Conservation (phyloP, 2,113 vertebrate genomes). For the Pseudolaguvia tuberculata region DNA sequence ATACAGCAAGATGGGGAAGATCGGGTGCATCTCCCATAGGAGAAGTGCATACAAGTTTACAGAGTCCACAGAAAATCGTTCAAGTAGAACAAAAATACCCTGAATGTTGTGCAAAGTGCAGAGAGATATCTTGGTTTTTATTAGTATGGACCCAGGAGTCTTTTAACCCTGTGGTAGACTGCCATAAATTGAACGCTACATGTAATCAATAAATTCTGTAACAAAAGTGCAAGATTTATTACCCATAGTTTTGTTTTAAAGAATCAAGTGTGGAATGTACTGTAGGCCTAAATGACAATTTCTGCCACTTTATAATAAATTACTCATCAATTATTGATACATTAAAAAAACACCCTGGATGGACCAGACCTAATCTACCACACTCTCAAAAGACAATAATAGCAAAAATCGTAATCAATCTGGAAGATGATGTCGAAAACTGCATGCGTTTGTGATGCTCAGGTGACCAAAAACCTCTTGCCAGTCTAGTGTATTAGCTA, state of each 20-base stretch:
- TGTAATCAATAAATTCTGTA: slow-evolving; percentile 11
- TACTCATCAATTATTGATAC: neutral
- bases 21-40: neutral
- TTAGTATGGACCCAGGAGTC: slow-evolving; percentile 8
- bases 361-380: neutral
- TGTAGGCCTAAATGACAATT: neutral
- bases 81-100: neutral
- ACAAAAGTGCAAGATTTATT: slow-evolving; percentile 16
- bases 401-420: no score
- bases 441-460: no score
- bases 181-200: neutral
- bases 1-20: neutral
- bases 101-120: slow-evolving; percentile 4
- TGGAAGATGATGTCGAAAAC: no score
- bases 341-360: neutral
- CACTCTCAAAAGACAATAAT: no score
- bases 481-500: no score
- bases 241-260: neutral
- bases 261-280: neutral
- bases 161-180: slow-evolving; percentile 12
- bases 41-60: neutral
- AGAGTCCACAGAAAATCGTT: neutral
- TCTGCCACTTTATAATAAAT: neutral
- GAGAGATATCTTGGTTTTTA: slow-evolving; percentile 2
- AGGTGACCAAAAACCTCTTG: no score